A percentile compares a stretch with the other conserved stretches of the same genome.
Conservation (phyloP, 2,797 vertebrate genomes). For the Myoxocephalus aenaeus region DNA sequence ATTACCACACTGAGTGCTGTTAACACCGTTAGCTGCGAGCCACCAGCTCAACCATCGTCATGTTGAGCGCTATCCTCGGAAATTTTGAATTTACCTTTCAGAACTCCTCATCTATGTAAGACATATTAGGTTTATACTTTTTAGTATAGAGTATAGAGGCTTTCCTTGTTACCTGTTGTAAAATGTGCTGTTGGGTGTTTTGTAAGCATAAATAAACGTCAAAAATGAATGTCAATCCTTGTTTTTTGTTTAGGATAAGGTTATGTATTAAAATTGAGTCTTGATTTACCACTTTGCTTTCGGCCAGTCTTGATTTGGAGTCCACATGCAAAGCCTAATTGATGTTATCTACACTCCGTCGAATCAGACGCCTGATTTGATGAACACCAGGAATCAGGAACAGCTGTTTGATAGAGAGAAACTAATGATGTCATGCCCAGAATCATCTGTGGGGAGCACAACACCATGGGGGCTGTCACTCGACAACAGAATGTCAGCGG, state of each 20-base stretch:
- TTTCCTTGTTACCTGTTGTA: not conserved
- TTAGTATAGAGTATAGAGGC: not conserved
- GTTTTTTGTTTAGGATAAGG: conserved; percentile 24
- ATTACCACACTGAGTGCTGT: too few relatives aligned
- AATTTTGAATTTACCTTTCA: too few relatives aligned
- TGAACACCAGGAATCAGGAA: conserved; percentile 67
- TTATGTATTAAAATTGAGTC: conserved; percentile 12
- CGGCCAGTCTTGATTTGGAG: conserved; percentile 40
- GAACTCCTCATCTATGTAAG: too few relatives aligned
- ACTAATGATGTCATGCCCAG: conserved; percentile 82
- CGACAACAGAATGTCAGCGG: conserved; percentile 68
- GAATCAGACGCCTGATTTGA: conserved; percentile 56
- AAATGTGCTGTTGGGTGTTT: not conserved
- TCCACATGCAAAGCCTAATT: conserved; percentile 48
- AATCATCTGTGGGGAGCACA: conserved; percentile 70
- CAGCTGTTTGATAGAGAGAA: conserved; percentile 79
- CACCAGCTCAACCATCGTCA: not conserved
- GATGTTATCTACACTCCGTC: conserved; percentile 61
- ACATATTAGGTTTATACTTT: too few relatives aligned
- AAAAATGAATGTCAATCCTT: not conserved
- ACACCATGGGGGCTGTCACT: conserved; percentile 74
- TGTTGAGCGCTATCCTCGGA: not conserved
- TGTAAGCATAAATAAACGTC: not conserved
- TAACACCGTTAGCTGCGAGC: not conserved
- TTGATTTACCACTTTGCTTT: conserved; percentile 46